Conservation (phyloP, 2,888 invertebrate genomes). For the Chrysomela aeneicollis region DNA sequence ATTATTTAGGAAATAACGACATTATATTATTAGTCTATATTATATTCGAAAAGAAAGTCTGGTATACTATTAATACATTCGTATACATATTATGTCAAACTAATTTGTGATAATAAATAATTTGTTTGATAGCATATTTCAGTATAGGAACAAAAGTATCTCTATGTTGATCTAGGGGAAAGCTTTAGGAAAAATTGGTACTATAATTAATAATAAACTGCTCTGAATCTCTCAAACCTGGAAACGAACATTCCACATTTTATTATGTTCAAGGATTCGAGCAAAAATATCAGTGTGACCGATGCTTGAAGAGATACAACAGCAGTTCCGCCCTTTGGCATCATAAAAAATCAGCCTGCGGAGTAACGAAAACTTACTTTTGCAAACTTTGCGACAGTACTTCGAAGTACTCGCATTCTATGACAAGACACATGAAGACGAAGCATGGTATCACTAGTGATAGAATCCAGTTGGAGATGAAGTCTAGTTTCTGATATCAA, state of each 20-base stretch:
- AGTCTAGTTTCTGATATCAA: background rate
- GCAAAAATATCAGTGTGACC: background rate
- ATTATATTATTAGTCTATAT: no score
- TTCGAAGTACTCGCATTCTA: constrained; percentile 33
- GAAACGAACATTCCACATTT: no score
- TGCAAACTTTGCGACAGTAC: constrained; percentile 53
- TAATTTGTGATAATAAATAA: no score
- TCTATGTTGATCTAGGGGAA: no score
- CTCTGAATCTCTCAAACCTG: background rate
- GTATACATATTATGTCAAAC: no score
- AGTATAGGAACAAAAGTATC: no score
- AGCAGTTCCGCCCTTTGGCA: background rate
- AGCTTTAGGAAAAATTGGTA: no score
- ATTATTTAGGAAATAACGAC: no score
- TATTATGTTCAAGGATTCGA: background rate
- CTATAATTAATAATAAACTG: no score
- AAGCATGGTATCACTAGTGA: constrained; percentile 26
- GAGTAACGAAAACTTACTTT: background rate
- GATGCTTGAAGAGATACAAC: background rate
- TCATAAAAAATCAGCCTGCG: background rate
- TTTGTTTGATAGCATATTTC: no score
- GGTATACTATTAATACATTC: no score
- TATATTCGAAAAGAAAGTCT: no score
- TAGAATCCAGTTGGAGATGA: background rate
- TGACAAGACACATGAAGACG: constrained; percentile 25